Conservation (phyloP, 2,113 vertebrate species). For the Bungarus multicinctus region DNA sequence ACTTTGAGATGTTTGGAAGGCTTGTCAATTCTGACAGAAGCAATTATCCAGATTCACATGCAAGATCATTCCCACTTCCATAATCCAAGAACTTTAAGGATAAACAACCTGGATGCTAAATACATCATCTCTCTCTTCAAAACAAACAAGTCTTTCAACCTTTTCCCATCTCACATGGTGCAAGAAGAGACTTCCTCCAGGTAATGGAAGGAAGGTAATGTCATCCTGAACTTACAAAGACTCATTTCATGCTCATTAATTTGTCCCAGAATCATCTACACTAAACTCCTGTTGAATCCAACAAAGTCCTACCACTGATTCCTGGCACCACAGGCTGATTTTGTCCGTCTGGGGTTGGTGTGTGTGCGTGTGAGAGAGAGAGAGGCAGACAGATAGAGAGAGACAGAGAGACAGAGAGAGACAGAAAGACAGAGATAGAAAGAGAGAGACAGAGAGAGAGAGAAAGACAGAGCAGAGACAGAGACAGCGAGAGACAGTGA, state of each 20-base stretch:
- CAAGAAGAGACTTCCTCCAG: neutral
- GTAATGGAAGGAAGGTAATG: neutral
- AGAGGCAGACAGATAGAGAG: rapidly evolving
- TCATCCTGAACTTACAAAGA: neutral
- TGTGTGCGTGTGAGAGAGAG: neutral
- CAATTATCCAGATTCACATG: neutral
- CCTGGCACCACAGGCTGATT: neutral
- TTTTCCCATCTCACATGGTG: neutral
- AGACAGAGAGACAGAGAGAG: no score
- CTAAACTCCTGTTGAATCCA: neutral
- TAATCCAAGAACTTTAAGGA: neutral
- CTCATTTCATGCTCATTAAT: neutral
- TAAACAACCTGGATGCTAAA: neutral
- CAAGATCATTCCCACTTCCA: neutral
- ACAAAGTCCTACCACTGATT: neutral
- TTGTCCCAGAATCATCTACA: neutral
- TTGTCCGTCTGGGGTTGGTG: neutral
- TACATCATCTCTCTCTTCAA: neutral
- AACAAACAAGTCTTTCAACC: neutral
- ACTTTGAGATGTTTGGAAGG: neutral
- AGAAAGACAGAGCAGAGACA: no score
- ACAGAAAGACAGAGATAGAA: rapidly evolving
- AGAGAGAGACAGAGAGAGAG: no score
- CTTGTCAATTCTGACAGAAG: neutral
- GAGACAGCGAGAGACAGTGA: neutral